Conservation (phyloP, 2,113 vertebrate species). For the Bettongia penicillata region DNA sequence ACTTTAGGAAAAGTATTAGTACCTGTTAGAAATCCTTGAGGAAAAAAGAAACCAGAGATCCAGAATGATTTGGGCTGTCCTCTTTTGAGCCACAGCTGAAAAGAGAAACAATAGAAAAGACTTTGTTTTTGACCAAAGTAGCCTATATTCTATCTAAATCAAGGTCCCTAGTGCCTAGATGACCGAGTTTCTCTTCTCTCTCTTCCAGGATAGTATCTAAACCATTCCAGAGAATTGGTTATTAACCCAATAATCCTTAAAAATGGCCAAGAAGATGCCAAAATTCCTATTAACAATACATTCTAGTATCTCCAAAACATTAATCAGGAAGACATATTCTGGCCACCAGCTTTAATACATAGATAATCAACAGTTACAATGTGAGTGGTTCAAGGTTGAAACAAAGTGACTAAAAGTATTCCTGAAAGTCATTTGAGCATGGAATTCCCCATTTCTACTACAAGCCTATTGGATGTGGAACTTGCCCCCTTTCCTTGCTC, state of each 20-base stretch:
- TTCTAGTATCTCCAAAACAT: background rate
- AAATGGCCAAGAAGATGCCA: background rate
- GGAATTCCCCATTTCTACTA: too few relatives aligned
- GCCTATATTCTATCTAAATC: constrained; percentile 21
- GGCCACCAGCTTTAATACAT: background rate
- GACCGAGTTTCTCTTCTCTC: background rate
- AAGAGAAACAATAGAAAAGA: background rate
- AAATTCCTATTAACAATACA: background rate
- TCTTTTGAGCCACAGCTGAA: constrained; percentile 84
- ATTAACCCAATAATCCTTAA: background rate
- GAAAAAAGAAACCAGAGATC: constrained; percentile 90
- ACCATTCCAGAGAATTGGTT: background rate
- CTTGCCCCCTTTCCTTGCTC: too few relatives aligned
- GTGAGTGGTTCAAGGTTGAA: background rate
- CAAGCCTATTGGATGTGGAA: too few relatives aligned
- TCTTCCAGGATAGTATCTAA: background rate
- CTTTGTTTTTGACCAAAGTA: background rate
- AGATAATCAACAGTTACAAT: background rate
- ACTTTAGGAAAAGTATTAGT: constrained; percentile 10
- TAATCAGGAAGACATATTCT: background rate
- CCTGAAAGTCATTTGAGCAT: background rate
- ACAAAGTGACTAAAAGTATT: background rate
- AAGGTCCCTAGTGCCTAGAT: background rate
- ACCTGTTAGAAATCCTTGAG: constrained; percentile 90
- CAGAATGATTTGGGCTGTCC: constrained; percentile 88